Evolutionary conservation across 2,113 vertebrate species (phyloP).

Genomic region (Pelusios castaneus): DNA sequence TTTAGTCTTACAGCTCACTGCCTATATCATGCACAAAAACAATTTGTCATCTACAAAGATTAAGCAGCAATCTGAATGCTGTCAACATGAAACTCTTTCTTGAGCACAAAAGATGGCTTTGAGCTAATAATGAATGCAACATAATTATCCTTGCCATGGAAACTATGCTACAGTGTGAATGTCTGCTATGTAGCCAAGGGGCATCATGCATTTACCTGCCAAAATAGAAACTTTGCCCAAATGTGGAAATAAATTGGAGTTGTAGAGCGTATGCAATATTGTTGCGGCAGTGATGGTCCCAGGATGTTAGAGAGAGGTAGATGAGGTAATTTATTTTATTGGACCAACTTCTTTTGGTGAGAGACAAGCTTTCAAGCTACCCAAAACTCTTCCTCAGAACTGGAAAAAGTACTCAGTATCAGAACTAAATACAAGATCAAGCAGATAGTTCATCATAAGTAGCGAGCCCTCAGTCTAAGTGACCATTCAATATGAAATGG

Average conservation of each 20-base stretch:
- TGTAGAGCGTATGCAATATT: neutral
- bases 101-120: neutral
- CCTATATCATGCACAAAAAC: neutral
- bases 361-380: neutral
- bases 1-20: neutral
- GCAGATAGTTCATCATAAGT: neutral
- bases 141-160: neutral
- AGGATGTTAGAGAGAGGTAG: neutral
- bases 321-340: neutral
- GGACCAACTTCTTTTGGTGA: neutral
- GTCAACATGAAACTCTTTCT: neutral
- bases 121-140: neutral
- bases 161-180: neutral
- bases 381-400: neutral
- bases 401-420: neutral
- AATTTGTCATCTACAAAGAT: neutral
- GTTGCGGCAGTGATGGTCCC: neutral
- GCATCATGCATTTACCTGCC: neutral
- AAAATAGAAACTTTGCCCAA: neutral
- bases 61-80: accelerated
- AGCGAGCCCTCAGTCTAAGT: neutral
- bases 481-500: neutral
- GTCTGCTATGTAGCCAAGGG: neutral
- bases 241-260: neutral
- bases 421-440: neutral